phyloP scores from a whole-genome alignment of 2,113 vertebrate species.

The Pitta sordida region DNA sequence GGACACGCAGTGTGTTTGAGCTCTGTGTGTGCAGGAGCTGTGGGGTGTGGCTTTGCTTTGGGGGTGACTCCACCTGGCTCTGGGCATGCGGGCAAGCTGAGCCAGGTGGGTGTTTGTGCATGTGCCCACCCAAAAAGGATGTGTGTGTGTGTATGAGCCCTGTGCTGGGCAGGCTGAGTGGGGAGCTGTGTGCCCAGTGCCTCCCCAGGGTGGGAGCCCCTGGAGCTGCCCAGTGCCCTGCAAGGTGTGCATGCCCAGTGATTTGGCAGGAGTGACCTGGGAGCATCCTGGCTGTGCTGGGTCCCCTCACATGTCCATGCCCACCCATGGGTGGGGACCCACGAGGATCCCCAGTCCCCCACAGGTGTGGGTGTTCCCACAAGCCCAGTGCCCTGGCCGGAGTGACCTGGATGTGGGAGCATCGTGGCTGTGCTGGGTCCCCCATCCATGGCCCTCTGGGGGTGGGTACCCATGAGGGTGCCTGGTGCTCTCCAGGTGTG shows the following conservation, averaged over 20 bases:
- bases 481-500: background rate
- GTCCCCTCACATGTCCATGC: no score
- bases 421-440: background rate
- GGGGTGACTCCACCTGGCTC: no score
- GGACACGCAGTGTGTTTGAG: rapidly evolving
- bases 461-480: background rate
- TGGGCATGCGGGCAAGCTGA: no score
- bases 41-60: rapidly evolving
- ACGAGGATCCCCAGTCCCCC: no score
- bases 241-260: background rate
- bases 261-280: no score
- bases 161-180: background rate
- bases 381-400: no score
- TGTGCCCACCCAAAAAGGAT: no score
- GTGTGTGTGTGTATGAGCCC: background rate
- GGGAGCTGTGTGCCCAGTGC: background rate
- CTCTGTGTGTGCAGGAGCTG: rapidly evolving
- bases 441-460: no score
- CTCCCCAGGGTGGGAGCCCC: background rate
- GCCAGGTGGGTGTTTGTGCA: no score
- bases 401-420: no score
- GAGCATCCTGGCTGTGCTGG: background rate
- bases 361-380: no score
- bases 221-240: background rate
- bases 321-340: background rate